Percentiles rank a stretch among this genome's conserved stretches.
Conservation (phyloP, 2,113 vertebrate genomes). For the Campylorhamphus procurvoides region DNA sequence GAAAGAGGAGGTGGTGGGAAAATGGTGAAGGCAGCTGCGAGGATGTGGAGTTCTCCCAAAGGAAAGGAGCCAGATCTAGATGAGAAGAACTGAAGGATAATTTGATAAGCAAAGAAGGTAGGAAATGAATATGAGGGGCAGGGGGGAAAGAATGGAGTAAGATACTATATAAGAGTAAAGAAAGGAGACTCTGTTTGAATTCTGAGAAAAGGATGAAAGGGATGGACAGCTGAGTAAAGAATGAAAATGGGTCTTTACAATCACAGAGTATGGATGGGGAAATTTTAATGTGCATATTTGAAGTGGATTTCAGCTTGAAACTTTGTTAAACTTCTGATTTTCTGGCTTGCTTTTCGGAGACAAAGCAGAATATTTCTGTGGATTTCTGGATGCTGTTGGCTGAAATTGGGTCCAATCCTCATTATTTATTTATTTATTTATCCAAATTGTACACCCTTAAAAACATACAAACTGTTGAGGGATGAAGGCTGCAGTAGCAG, state of each 20-base stretch:
- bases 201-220: neutral
- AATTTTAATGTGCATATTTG: neutral
- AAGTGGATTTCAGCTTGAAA: neutral
- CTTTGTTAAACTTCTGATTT: neutral
- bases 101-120: neutral
- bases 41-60: neutral
- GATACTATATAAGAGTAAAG: neutral
- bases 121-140: fast-evolving
- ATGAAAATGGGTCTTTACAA: neutral
- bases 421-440: neutral
- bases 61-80: neutral
- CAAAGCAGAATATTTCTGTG: neutral
- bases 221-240: neutral
- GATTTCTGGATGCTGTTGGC: neutral
- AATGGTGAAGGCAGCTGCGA: neutral
- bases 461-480: neutral
- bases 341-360: neutral
- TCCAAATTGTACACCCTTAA: neutral
- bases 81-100: neutral
- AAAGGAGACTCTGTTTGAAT: neutral
- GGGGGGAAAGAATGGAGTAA: neutral
- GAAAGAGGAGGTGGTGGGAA: neutral
- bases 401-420: neutral
- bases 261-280: neutral
- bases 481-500: neutral